Conservation (phyloP, 2,113 vertebrate species). For the Peromyscus polionotus region DNA sequence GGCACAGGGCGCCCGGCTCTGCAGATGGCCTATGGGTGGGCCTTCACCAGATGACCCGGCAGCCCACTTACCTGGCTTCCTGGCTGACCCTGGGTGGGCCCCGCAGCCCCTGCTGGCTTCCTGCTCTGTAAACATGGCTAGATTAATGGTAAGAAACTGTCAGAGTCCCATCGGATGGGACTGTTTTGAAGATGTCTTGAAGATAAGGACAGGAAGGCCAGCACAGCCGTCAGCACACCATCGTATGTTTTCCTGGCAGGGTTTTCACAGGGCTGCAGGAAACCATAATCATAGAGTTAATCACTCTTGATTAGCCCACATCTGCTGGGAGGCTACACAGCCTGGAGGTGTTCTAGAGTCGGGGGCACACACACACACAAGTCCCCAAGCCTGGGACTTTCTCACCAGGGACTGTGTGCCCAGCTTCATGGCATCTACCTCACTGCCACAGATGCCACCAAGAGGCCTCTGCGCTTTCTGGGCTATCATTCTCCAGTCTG, state of each 20-base stretch:
- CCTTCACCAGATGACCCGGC: not conserved
- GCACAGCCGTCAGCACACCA: not conserved
- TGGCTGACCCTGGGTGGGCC: not conserved
- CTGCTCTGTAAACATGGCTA: conserved; percentile 32
- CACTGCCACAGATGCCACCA: not conserved
- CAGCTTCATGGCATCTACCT: too few species aligned
- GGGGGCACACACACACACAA: not conserved
- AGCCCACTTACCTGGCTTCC: not conserved
- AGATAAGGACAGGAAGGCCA: not conserved
- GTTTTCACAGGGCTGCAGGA: not conserved
- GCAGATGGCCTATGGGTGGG: not conserved
- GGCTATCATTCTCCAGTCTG: not conserved
- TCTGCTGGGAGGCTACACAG: not conserved
- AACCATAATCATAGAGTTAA: not conserved
- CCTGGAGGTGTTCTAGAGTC: not conserved
- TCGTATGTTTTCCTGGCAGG: not conserved
- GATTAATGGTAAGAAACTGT: not conserved
- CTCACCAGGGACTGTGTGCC: not conserved
- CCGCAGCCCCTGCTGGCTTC: not conserved
- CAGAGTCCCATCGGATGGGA: not conserved
- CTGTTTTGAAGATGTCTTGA: conserved; percentile 47
- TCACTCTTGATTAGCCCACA: accelerated
- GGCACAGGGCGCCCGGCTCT: not conserved
- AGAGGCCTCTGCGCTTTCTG: not conserved
- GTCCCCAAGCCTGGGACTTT: not conserved